phyloP scores from a whole-genome alignment of 2,888 invertebrate genomes.

The Andrena marginata region DNA sequence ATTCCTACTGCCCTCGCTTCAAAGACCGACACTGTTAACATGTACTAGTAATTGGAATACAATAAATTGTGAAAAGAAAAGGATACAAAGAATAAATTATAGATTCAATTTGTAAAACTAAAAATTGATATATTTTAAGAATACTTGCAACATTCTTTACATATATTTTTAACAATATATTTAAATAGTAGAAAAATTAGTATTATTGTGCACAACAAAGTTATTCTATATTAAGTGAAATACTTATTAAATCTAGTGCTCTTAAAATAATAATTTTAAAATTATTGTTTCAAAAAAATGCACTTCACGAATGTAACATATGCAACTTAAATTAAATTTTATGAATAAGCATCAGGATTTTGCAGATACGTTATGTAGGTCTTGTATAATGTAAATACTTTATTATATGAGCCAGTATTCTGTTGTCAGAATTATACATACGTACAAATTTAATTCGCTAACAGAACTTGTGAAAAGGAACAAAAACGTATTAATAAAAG shows the following conservation, averaged over 20 bases:
- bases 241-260: neutral
- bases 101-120: neutral
- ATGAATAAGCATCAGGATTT: neutral
- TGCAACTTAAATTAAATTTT: neutral
- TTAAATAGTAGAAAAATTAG: conserved; percentile 29
- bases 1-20: too few relatives aligned
- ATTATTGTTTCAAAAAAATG: conserved; percentile 15
- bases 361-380: neutral
- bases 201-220: conserved; percentile 18
- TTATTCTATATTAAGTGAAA: conserved; percentile 7
- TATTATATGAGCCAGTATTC: neutral
- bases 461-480: neutral
- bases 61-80: too few relatives aligned
- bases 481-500: neutral
- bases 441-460: neutral
- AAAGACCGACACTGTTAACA: too few relatives aligned
- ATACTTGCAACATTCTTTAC: conserved; percentile 17
- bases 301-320: neutral
- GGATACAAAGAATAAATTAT: neutral
- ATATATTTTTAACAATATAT: conserved; percentile 17
- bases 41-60: too few relatives aligned
- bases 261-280: conserved; percentile 15
- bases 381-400: neutral
- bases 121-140: conserved; percentile 14
- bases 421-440: neutral